Evolutionary conservation across 2,113 vertebrate genomes (phyloP), one percentile per base, ranked within the genome.

Genomic region (Micronisus gabar): DNA sequence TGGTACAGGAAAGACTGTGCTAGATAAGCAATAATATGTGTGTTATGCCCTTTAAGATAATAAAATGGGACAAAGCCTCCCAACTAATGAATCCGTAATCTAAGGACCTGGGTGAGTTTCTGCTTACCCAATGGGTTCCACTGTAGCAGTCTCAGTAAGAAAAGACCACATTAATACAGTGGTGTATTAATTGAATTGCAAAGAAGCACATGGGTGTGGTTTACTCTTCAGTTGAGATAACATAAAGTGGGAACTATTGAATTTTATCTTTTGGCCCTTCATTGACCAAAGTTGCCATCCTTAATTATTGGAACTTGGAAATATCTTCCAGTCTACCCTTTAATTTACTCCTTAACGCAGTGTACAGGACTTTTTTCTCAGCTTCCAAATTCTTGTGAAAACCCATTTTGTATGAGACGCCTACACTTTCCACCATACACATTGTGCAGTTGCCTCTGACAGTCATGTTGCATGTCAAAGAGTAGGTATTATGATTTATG

Each of bases 91-190:
- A 32, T 29, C 38, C 0, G 1, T 45, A 25, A 40, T 27, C 21
- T 13, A 15, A 81, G 38, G 43, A 50, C 50, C 38, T 18, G 56
- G 19, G 7, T 74, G 29, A 29, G 19, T 50, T 74, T 56, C 29
- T 67, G 41, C 23, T 52, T 15, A 16, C 45, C 14, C 30, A 15
- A 1, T 2, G 4, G 25, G 41, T 29, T 25, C 18, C 16, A 3
- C 32, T 10, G n/a, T 9, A 32, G 55, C 27, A 34, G 25, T 19
- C 36, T 38, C 7, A 1, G 61, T 16, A 19, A 32, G 41, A 34
- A 65, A 36, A 55, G 22, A 5, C 5, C 9, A 15, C 11, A 0
- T 17, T 16, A 16, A 11, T 26, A 30, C 30, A 7, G 2, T 4
- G 17, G 15, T 15, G 41, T 38, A 9, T 65, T 40, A 23, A 23